phyloP scores from a whole-genome alignment of 2,888 invertebrate genomes.

The Sinodicranocentrus sp. region DNA sequence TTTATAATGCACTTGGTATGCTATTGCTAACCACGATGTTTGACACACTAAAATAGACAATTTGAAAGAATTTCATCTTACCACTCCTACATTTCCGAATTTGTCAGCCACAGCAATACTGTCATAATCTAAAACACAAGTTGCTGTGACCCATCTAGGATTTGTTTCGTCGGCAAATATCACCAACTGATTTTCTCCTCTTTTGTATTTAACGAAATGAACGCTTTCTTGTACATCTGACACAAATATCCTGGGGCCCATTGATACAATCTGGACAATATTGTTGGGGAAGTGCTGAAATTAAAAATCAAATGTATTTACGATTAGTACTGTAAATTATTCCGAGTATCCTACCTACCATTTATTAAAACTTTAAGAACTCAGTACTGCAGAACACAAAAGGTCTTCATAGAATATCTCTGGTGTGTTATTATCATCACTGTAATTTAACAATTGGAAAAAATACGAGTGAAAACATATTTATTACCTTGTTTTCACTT shows the following conservation, averaged over 20 bases:
- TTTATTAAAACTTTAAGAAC: neutral
- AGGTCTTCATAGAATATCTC: slow-evolving; percentile 59
- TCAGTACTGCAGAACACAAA: slow-evolving; percentile 76
- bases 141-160: slow-evolving; percentile 97
- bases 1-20: too few relatives aligned
- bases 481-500: slow-evolving; percentile 92
- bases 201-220: slow-evolving; percentile 95
- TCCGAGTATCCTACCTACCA: too few relatives aligned
- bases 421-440: slow-evolving; percentile 65
- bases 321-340: too few relatives aligned
- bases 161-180: slow-evolving; percentile 99
- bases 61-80: too few relatives aligned
- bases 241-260: slow-evolving; percentile 96
- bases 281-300: slow-evolving; percentile 94
- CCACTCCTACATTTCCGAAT: slow-evolving; percentile 96
- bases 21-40: too few relatives aligned
- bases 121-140: slow-evolving; percentile 95
- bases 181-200: slow-evolving; percentile 97
- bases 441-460: too few relatives aligned
- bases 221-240: slow-evolving; percentile 98
- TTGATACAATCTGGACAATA: slow-evolving; percentile 94
- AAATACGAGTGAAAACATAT: too few relatives aligned
- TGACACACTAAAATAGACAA: too few relatives aligned
- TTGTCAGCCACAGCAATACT: slow-evolving; percentile 98
- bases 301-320: slow-evolving; percentile 11